Conservation (phyloP, 2,113 vertebrate genomes). For the Protobothrops mucrosquamatus region DNA sequence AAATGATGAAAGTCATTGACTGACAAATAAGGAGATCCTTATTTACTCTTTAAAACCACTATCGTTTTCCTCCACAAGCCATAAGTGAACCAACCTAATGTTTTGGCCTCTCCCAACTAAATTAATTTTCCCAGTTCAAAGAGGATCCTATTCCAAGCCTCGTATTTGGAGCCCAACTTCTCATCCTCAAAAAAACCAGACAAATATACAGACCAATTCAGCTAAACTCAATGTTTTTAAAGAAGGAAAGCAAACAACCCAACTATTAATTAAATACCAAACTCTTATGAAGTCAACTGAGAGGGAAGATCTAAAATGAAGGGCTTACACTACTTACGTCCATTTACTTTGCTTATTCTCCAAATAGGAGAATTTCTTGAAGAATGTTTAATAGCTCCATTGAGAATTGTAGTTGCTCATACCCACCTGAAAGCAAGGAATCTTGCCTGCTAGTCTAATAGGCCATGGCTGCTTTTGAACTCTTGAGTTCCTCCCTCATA, state of each 20-base stretch:
- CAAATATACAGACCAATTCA: neutral
- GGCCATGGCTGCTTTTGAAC: neutral
- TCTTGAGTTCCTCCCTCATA: neutral
- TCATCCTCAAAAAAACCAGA: neutral
- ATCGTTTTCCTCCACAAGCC: neutral
- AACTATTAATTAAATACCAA: conserved; percentile 30
- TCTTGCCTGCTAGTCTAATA: neutral
- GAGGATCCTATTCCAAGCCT: conserved; percentile 17
- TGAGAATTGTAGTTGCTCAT: neutral
- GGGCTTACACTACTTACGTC: neutral
- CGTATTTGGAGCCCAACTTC: neutral
- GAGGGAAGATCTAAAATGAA: neutral
- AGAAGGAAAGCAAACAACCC: conserved; percentile 19
- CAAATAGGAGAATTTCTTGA: conserved; percentile 12
- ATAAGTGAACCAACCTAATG: neutral
- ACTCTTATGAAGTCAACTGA: conserved; percentile 15
- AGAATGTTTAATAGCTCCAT: neutral
- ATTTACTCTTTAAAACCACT: neutral
- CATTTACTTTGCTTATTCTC: conserved; percentile 31
- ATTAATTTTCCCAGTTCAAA: accelerated
- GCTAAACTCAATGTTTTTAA: neutral
- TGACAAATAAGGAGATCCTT: conserved; percentile 19
- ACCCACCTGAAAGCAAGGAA: neutral
- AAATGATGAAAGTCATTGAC: neutral
- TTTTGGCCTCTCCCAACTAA: accelerated